Base-by-base conservation (phyloP, 2,797 vertebrate species). In the Falco novaeseelandiae region DNA sequence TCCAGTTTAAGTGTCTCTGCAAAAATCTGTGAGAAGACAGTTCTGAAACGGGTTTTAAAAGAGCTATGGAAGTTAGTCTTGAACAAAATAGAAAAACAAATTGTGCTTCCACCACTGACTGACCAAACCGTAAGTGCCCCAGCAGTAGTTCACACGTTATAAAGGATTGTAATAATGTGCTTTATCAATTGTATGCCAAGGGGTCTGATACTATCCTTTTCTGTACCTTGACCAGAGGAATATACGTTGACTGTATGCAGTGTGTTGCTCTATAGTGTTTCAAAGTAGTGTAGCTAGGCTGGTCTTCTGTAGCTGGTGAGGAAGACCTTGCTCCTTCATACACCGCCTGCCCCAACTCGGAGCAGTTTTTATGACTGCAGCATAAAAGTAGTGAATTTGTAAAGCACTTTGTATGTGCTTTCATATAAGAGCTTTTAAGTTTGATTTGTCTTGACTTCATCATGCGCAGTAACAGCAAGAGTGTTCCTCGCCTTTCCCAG, bases 1-100 rank as follows among this genome's bases (percentile, higher is more conserved):
- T 98, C 58, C 98, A 99, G 99, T 93, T 98, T 99, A 98, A 99
- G 99, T 73, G 96, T 99, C 76, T 99, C 99, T 74, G 99, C 99
- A 42, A 99, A 99, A 98, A 99, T 99, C 96, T 99, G 99, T 95
- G 99, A 99, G 98, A 99, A 99, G 98, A 99, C 99, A 1, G 99
- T 99, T 46, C 98, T 99, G 92, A 99, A 99, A 95, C 98, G 99
- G 59, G 98, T 99, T 93, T 98, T 99, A 96, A 99, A 99, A 96
- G 99, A 99, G 96, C 98, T 99, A 4, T 99, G 99, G 99, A 99
- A 99, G 95, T 98, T 99, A 14, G 99, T 99, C 66, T 98, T 99
- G 93, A 99, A 99, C 97, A 99, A 98, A 97, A 99, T 99, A 61
- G 99, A 99, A 96, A 99, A 99, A 90, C 99, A 99, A 88, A 99